phyloP scores from a whole-genome alignment of 2,888 invertebrate species.

The Volucella inanis region DNA sequence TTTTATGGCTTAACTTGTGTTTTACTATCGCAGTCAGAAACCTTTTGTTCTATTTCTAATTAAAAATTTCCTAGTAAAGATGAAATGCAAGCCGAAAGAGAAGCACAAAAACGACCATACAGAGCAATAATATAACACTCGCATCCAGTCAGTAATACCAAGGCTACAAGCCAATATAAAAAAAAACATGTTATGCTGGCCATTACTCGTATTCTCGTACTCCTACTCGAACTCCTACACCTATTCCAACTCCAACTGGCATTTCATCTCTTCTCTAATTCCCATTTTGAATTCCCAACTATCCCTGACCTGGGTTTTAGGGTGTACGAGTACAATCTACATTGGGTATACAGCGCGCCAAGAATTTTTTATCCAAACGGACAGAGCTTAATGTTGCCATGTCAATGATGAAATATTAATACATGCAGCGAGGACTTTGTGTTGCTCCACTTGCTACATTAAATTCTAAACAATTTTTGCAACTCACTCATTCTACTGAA shows the following conservation, averaged over 20 bases:
- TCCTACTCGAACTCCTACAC: no score
- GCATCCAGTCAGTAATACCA: no score
- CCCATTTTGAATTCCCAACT: constrained; percentile 39
- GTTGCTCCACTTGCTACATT: constrained; percentile 39
- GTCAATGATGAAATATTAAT: constrained; percentile 46
- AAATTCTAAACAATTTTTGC: constrained; percentile 34
- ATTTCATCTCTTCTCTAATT: constrained; percentile 22
- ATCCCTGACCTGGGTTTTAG: constrained; percentile 26
- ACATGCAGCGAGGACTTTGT: constrained; percentile 28
- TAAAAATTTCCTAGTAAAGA: no score
- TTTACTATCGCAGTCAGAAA: no score
- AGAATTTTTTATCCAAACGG: constrained; percentile 2
- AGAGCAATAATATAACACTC: no score
- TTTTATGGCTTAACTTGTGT: no score
- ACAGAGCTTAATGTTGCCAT: constrained; percentile 25
- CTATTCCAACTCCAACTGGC: not conserved
- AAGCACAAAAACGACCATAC: no score
- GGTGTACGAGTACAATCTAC: not conserved
- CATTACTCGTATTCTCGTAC: no score
- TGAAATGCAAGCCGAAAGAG: no score
- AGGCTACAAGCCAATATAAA: no score
- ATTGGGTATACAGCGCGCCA: not conserved
- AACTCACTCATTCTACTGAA: not conserved
- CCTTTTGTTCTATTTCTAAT: no score
- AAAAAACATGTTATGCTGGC: no score